Evolutionary conservation across 2,113 vertebrate species (phyloP).

Genomic region (Nothoprocta perdicaria): DNA sequence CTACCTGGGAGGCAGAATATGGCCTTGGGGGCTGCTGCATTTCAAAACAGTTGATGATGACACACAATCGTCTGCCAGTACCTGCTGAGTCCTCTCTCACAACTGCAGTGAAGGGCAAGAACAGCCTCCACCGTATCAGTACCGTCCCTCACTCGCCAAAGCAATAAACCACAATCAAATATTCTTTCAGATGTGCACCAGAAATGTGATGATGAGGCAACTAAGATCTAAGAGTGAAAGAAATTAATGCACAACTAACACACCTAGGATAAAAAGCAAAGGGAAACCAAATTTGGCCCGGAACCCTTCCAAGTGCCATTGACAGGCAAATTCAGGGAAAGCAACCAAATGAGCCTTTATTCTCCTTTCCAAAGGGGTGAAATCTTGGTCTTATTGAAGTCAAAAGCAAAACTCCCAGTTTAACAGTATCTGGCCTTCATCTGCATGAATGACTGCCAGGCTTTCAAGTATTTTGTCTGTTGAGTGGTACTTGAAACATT

Average conservation of each 20-base stretch:
- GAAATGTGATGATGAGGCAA: conserved; percentile 31
- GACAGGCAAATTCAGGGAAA: background rate
- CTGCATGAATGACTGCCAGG: conserved; percentile 46
- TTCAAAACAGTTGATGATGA: conserved; percentile 65
- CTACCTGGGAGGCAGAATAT: conserved; percentile 50
- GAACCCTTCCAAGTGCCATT: background rate
- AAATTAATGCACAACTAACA: background rate
- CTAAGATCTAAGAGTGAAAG: background rate
- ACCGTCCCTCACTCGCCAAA: conserved; percentile 24
- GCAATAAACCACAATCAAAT: conserved; percentile 54
- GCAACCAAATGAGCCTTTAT: background rate
- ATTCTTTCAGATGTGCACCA: background rate
- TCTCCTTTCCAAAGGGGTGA: background rate
- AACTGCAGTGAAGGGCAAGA: conserved; percentile 17
- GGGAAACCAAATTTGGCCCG: background rate
- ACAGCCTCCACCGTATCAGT: conserved; percentile 37
- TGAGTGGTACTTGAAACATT: conserved; percentile 36
- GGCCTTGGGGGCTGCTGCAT: conserved; percentile 56
- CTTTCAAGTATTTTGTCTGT: conserved; percentile 37
- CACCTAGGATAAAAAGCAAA: conserved; percentile 1
- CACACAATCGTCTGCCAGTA: conserved; percentile 31
- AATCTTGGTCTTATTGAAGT: conserved; percentile 17
- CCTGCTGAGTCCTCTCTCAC: conserved; percentile 43
- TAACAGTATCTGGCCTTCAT: conserved; percentile 28
- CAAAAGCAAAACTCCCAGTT: conserved; percentile 27